Percentiles rank a stretch among this genome's conserved stretches.
Conservation (phyloP, 2,888 invertebrate genomes). For the Monochamus alternatus region DNA sequence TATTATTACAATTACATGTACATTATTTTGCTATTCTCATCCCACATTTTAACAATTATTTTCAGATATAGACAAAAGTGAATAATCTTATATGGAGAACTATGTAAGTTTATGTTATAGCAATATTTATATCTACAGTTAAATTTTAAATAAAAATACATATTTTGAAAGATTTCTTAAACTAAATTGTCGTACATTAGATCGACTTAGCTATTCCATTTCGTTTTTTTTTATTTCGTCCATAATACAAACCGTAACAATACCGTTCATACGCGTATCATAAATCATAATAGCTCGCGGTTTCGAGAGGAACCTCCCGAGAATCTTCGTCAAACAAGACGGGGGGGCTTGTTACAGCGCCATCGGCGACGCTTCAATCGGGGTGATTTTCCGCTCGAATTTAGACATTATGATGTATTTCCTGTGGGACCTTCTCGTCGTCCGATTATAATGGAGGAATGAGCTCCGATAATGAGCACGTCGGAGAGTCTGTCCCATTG, state of each 20-base stretch:
- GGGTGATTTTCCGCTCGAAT: constrained; percentile 69
- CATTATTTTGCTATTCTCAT: too few relatives aligned
- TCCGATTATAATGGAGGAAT: background rate
- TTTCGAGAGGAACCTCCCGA: background rate
- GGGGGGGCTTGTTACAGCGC: constrained; percentile 56
- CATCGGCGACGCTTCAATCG: constrained; percentile 61
- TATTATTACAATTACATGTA: too few relatives aligned
- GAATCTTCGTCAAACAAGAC: constrained; percentile 52
- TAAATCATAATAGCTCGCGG: background rate
- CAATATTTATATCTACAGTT: too few relatives aligned
- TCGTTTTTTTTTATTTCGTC: too few relatives aligned
- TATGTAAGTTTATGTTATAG: too few relatives aligned
- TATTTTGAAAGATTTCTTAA: too few relatives aligned
- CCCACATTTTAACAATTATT: too few relatives aligned
- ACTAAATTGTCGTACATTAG: too few relatives aligned
- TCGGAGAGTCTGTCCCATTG: background rate
- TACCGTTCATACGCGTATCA: background rate
- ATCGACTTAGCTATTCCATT: too few relatives aligned
- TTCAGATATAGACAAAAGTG: too few relatives aligned
- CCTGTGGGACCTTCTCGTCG: constrained; percentile 62
- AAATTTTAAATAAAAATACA: too few relatives aligned
- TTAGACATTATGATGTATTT: constrained; percentile 66
- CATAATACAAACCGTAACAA: background rate
- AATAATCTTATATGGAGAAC: too few relatives aligned
- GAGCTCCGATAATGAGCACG: background rate